A percentile compares a stretch with the other conserved stretches of the same genome.
Evolutionary conservation across 2,888 invertebrate species (phyloP).

Genomic region (Deroplatys truncata): DNA sequence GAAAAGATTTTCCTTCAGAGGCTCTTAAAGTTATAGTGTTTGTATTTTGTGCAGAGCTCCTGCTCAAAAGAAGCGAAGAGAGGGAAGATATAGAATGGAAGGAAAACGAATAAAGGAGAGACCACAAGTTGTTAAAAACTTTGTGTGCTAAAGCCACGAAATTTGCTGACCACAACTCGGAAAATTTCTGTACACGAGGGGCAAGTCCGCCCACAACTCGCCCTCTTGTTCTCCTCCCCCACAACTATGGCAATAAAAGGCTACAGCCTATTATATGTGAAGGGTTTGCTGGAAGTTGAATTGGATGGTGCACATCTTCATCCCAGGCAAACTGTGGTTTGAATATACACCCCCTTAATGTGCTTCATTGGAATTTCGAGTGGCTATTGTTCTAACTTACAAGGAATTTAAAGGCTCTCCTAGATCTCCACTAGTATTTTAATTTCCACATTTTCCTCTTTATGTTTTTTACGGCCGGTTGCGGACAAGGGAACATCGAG

Average conservation of each 20-base stretch:
- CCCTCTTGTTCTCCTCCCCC: background rate
- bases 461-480: too few species aligned
- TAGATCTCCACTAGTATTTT: background rate
- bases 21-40: background rate
- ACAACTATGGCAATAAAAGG: constrained; percentile 8
- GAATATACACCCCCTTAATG: background rate
- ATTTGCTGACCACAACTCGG: background rate
- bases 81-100: background rate
- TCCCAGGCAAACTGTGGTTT: background rate
- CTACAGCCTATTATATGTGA: background rate
- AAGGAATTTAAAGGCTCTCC: background rate
- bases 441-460: too few species aligned
- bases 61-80: background rate
- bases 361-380: background rate
- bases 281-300: background rate
- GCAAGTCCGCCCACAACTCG: background rate
- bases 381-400: background rate
- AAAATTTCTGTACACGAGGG: background rate
- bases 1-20: background rate
- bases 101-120: background rate
- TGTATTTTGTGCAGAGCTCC: background rate
- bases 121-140: constrained; percentile 9
- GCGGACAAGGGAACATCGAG: too few species aligned
- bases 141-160: constrained; percentile 4
- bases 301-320: background rate